Evolutionary conservation across 1,140 invertebrate species (phyloP).

Genomic region (Drosophila sucinea): DNA sequence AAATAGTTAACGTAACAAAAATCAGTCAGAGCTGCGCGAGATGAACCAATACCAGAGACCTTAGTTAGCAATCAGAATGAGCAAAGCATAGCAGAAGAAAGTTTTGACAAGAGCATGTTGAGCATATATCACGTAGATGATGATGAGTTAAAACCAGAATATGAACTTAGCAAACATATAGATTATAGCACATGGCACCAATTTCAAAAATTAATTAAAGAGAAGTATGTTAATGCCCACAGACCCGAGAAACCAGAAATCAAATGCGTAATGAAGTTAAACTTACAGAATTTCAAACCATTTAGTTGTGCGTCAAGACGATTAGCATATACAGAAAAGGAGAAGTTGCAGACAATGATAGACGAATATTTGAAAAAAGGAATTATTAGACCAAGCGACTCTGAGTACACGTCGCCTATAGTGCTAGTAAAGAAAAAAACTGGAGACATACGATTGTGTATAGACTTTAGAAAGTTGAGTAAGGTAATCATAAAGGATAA

Average conservation of each 20-base stretch:
- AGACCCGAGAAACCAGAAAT: not conserved
- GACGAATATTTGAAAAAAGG: not conserved
- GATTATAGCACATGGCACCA: not conserved
- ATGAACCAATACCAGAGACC: too few relatives aligned
- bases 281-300: not conserved
- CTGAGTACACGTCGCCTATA: not conserved
- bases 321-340: not conserved
- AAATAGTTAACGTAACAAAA: not conserved
- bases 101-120: not conserved
- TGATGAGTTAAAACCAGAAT: not conserved
- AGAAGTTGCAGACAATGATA: not conserved
- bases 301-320: not conserved
- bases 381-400: conserved; percentile 4
- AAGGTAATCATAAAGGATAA: not conserved
- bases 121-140: not conserved
- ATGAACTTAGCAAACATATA: not conserved
- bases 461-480: not conserved
- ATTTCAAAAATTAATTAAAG: not conserved
- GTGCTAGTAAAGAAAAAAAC: conserved; percentile 8
- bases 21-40: not conserved
- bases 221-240: not conserved
- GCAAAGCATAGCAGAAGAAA: not conserved
- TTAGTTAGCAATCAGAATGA: too few relatives aligned
- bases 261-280: not conserved
- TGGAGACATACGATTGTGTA: not conserved